Base-by-base conservation (phyloP, 1,140 invertebrate genomes). In the Apis florea region DNA sequence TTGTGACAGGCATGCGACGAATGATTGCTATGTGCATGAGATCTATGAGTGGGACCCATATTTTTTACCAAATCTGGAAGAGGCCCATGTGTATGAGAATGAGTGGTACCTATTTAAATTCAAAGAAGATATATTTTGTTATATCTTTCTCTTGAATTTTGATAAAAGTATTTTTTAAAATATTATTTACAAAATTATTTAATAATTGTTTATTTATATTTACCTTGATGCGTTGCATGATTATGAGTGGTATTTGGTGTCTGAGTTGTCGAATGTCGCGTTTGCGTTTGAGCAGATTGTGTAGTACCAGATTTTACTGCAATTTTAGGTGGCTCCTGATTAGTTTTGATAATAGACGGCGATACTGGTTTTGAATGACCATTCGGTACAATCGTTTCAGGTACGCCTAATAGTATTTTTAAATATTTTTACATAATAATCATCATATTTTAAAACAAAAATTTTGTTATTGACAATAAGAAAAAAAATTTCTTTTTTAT, bases 201-300 rank as follows among this genome's bases (percentile, higher is more conserved):
- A 24, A 26, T 19, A n/a, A 69, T 64, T 53, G 4, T 51, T 51
- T 67, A 83, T 72, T 88, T 79, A 86, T 85, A 90, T 86, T 79
- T 87, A 89, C 91, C 89, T 77, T 89, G 90, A 84, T 90, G 88
- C 71, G 81, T 72, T 73, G 78, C 83, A 59, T 93, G 91, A 87
- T 90, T 90, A 67, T 92, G 90, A 72, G 73, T 84, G 40, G 83
- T 69, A 77, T 84, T 92, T 6, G 89, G 77, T 17, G 93, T 94
- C 84, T 94, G 93, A 0, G 93, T 94, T 1, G 92, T 94, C 47
- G 92, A 93, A 83, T 94, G 92, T 82, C 92, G 91, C 11, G 90
- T 94, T 84, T 93, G 93, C 10, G 89, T 89, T 77, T 91, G 90
- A 31, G 87, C 79, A 9, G 83, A 86, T 64, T 89, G 84, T 11